These are phyloP conservation scores for Cinara cedri DNA, from an alignment of 2,888 invertebrate species.

Conservation along the genomic window DNA sequence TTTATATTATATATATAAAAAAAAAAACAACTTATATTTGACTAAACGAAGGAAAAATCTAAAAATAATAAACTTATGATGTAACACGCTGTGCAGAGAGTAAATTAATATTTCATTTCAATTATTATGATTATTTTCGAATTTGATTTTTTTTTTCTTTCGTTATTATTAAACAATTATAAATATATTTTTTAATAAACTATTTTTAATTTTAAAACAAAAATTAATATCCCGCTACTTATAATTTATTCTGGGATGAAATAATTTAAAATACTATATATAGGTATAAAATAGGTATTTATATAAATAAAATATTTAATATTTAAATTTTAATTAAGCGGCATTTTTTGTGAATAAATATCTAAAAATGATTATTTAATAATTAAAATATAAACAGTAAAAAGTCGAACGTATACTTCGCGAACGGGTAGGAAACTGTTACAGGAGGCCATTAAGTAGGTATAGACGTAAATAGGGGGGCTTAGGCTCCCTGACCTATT, in stretches of 20 bases:
- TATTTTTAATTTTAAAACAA: background rate
- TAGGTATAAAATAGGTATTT: no score
- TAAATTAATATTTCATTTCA: conserved; percentile 7
- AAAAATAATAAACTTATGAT: conserved; percentile 1
- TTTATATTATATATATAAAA: no score
- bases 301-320: no score
- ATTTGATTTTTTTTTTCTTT: conserved; percentile 5
- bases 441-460: no score
- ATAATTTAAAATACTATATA: background rate
- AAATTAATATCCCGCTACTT: background rate
- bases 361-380: no score
- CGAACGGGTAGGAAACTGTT: no score
- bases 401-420: no score
- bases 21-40: background rate
- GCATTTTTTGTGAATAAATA: no score
- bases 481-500: no score
- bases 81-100: background rate
- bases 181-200: background rate
- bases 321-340: no score
- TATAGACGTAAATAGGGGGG: no score
- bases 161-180: background rate
- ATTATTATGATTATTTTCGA: background rate
- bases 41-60: background rate
- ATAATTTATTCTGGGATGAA: background rate
- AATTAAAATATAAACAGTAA: no score